These are phyloP conservation scores for Periophthalmus modestus DNA, from an alignment of 2,113 vertebrate species.

Conservation along the genomic window DNA sequence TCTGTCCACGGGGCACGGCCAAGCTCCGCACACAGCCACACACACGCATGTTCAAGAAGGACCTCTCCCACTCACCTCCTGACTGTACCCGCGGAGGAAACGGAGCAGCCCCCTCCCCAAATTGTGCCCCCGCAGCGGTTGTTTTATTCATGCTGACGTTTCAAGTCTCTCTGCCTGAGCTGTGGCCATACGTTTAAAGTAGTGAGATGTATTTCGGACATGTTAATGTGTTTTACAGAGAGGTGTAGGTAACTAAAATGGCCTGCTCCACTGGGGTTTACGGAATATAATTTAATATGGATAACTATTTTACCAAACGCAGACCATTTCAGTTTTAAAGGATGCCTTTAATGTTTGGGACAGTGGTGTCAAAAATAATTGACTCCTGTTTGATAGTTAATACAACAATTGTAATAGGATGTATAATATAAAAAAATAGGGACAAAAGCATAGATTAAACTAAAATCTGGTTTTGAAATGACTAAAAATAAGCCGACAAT, in stretches of 20 bases:
- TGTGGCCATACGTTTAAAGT: slow-evolving; percentile 34
- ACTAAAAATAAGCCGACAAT: no score
- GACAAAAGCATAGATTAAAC: background rate
- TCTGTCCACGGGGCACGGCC: slow-evolving; percentile 78
- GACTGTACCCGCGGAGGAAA: background rate
- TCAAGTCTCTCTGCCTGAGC: slow-evolving; percentile 29
- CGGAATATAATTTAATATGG: background rate
- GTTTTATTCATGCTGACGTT: slow-evolving; percentile 72
- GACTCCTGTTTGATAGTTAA: no score
- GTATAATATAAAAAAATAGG: background rate
- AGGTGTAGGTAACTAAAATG: background rate
- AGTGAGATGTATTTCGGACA: slow-evolving; percentile 1
- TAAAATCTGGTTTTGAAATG: no score
- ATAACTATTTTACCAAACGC: background rate
- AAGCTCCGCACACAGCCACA: slow-evolving; percentile 43
- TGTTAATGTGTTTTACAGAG: background rate
- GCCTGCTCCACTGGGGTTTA: background rate
- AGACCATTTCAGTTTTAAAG: background rate
- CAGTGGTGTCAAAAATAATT: no score
- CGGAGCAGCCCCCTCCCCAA: slow-evolving; percentile 44
- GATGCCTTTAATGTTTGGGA: background rate
- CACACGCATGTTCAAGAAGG: slow-evolving; percentile 74
- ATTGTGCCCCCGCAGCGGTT: slow-evolving; percentile 71
- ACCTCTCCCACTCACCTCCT: slow-evolving; percentile 66
- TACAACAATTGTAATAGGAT: no score